Base-by-base conservation (phyloP, 2,888 invertebrate genomes). In the Leuctra nigra region DNA sequence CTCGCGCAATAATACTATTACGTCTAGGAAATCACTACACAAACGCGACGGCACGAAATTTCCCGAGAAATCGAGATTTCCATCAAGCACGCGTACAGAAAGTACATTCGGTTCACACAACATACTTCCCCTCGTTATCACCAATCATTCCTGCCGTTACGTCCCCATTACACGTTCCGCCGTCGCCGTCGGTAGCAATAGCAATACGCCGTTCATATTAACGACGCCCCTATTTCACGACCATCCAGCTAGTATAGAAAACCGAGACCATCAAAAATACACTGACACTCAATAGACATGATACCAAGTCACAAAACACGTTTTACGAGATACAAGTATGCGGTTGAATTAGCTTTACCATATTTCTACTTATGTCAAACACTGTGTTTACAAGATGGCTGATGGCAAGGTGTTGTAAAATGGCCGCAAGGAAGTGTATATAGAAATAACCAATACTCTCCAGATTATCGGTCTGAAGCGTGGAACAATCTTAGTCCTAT, bases 81-180 rank as follows among this genome's bases (percentile, higher is more conserved):
- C 50, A 50, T 50, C 50, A 33, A 35, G 33, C 50, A 50, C 50
- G 50, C 50, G 50, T 50, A 50, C 35, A 50, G 20, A 44, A 50
- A 35, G 50, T 33, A 35, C 50, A 18, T 50, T 35, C 33, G 35
- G 50, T 33, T 50, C 50, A 44, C 44, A 20, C 44, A 44, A 44
- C 44, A 44, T 20, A 50, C 35, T 50, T 50, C 22, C n/a, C n/a
- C 50, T 16, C 29, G 50, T 50, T 35, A 50, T 50, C 50, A 50
- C 50, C 33, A 16, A 35, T 50, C 50, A 50, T 29, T 33, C 50
- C 33, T 6, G 41, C 41, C 41, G 41, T 7, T 18, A 9, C 36
- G 39, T 4, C 13, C 9, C 44, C 44, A 20, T 20, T 11, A 23
- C n/a, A 4, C 44, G 23, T 44, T 13, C n/a, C 44, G n/a, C 22